Percentiles rank a stretch among this genome's conserved stretches.
phyloP scores from a whole-genome alignment of 35 echinoderm and acorn worm species.

The Stichopus chloronotus region DNA sequence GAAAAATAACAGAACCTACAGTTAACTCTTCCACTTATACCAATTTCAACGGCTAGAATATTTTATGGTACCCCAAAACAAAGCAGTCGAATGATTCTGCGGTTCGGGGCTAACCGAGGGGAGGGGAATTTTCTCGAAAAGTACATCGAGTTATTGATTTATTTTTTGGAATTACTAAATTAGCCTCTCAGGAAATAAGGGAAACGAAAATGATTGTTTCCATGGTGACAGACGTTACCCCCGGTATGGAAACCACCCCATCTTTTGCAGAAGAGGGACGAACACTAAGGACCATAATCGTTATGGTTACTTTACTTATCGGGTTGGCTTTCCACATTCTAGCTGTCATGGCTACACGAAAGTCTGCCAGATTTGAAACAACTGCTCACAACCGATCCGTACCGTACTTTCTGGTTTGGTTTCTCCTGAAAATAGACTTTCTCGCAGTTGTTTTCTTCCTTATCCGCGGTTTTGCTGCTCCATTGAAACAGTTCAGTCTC shows the following conservation, averaged over 20 bases:
- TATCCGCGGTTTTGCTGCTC: not conserved
- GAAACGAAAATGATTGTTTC: not conserved
- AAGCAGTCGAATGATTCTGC: too few relatives aligned
- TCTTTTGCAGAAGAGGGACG: not conserved
- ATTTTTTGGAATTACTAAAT: too few relatives aligned
- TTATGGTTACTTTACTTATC: not conserved
- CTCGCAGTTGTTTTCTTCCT: constrained; percentile 39
- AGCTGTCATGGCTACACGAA: not conserved
- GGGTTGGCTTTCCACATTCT: constrained; percentile 13
- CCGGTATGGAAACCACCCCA: not conserved
- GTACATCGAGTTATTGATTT: too few relatives aligned
- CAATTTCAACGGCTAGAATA: too few relatives aligned
- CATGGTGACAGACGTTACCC: not conserved
- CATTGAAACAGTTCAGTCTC: not conserved
- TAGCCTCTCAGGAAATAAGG: not conserved
- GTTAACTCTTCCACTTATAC: too few relatives aligned
- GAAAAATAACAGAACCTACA: too few relatives aligned
- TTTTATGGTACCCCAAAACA: too few relatives aligned
- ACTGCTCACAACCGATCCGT: not conserved
- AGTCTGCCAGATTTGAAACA: not conserved
- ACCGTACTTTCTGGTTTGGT: constrained; percentile 11
- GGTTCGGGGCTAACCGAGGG: too few relatives aligned
- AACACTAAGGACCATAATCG: not conserved
- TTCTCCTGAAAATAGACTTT: constrained; percentile 35
- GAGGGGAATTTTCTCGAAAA: too few relatives aligned